These are phyloP conservation scores for Amphiura filiformis DNA, from an alignment of 35 echinoderm and acorn worm species.

Conservation along the genomic window DNA sequence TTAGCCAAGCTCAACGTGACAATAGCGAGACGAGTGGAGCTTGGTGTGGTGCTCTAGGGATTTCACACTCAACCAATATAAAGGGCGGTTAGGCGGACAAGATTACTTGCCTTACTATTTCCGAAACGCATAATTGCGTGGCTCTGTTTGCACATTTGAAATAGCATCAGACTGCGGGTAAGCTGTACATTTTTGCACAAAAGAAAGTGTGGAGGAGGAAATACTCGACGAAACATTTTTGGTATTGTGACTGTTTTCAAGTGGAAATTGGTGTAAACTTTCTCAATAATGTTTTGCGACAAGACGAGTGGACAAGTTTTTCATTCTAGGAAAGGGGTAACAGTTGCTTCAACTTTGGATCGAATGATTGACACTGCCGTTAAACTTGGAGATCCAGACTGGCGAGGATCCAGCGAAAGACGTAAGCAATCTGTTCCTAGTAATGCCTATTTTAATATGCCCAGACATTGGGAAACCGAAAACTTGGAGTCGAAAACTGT, in stretches of 20 bases:
- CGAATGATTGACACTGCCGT: slow-evolving; percentile 30
- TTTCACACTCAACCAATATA: neutral
- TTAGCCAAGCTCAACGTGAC: neutral
- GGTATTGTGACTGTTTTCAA: neutral
- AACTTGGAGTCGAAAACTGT: neutral
- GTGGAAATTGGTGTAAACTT: neutral
- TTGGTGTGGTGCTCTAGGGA: slow-evolving; percentile 17
- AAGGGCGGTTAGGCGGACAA: neutral
- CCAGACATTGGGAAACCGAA: neutral
- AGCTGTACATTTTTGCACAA: no score
- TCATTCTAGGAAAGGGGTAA: neutral
- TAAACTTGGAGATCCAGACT: neutral
- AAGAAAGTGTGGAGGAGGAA: neutral
- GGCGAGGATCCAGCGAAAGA: neutral
- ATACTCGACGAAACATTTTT: neutral
- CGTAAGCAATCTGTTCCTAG: neutral
- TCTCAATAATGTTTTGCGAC: neutral
- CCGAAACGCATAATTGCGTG: neutral
- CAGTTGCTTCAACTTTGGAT: slow-evolving; percentile 17
- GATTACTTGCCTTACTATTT: neutral
- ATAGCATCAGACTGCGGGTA: no score
- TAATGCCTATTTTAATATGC: neutral
- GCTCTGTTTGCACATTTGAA: neutral
- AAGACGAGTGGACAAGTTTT: neutral
- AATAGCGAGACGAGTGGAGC: neutral